These are phyloP conservation scores for Paedocypris sp. DNA, from an alignment of 2,113 vertebrate genomes.

Conservation along the genomic window DNA sequence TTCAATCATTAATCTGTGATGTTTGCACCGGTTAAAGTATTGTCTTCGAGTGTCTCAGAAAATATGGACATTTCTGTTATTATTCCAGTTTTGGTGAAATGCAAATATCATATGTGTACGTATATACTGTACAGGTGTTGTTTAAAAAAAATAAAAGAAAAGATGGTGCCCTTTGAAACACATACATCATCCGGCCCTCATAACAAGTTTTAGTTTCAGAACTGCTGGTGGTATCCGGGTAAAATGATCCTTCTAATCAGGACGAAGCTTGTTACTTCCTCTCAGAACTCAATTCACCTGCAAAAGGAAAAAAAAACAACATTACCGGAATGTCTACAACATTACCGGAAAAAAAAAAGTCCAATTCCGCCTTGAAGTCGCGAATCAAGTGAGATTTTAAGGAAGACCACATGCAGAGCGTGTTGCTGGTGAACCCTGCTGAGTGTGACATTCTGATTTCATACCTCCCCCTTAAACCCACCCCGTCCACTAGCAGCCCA, in stretches of 20 bases:
- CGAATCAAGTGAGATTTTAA: conserved; percentile 21
- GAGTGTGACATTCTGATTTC: conserved; percentile 42
- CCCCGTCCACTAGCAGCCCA: conserved; percentile 12
- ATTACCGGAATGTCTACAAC: neutral
- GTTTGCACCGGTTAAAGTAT: too few species aligned
- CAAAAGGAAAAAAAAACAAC: neutral
- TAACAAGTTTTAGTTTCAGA: conserved; percentile 13
- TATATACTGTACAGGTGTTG: neutral
- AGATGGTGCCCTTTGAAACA: neutral
- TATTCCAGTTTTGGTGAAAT: too few species aligned
- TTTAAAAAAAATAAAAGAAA: neutral
- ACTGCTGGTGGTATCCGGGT: conserved; percentile 3
- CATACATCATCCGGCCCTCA: conserved; percentile 2
- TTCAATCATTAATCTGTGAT: too few species aligned
- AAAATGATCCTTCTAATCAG: neutral
- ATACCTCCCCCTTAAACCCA: conserved; percentile 24
- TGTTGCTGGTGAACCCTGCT: conserved; percentile 39
- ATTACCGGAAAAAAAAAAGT: neutral
- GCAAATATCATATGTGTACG: too few species aligned
- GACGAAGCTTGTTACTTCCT: neutral
- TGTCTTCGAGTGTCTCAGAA: too few species aligned
- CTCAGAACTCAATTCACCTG: neutral
- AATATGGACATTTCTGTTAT: too few species aligned
- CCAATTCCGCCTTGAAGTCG: conserved; percentile 14
- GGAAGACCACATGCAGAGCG: conserved; percentile 24